Conservation (phyloP, 2,888 invertebrate genomes). For the Folsomia manolachei region DNA sequence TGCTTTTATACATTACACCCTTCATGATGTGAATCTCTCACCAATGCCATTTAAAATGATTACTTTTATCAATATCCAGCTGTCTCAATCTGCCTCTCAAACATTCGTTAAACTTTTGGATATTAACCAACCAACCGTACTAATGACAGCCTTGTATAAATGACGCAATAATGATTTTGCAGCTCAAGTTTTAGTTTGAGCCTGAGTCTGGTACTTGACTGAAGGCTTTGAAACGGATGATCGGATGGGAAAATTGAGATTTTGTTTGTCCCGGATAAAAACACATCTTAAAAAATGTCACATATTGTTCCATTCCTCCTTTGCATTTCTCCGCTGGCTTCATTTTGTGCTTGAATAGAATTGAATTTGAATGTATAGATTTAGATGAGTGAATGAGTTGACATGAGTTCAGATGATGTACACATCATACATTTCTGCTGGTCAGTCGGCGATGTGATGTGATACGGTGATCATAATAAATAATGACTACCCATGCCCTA, state of each 20-base stretch:
- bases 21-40: too few species aligned
- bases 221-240: neutral
- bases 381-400: neutral
- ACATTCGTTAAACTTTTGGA: too few species aligned
- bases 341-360: constrained; percentile 10
- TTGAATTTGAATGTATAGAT: neutral
- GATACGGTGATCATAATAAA: constrained; percentile 10
- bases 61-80: too few species aligned
- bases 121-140: too few species aligned
- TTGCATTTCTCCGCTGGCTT: neutral
- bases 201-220: too few species aligned
- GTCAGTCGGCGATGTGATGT: neutral
- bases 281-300: constrained; percentile 13
- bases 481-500: constrained; percentile 12
- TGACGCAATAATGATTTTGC: too few species aligned
- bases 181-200: too few species aligned
- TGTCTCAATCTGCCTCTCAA: too few species aligned
- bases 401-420: constrained; percentile 17
- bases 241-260: constrained; percentile 7
- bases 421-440: too few species aligned
- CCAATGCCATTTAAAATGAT: too few species aligned
- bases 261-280: neutral
- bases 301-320: constrained; percentile 13
- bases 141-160: too few species aligned
- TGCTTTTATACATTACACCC: too few species aligned